These are phyloP conservation scores for mouse (Mus musculus) DNA, from an alignment of 2,113 vertebrate genomes.

Conservation along the genomic window GRCm39 chr9:46556501-46557000, in stretches of 20 bases:
- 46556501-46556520: not conserved
- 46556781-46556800: not conserved
- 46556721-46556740: not conserved
- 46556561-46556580: not conserved
- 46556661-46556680: constrained; percentile 38
- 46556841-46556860: constrained; percentile 21
- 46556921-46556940: constrained; percentile 83
- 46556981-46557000: constrained; percentile 77
- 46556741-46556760: constrained; percentile 33
- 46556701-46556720: not conserved
- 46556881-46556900: constrained; percentile 61
- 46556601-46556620: constrained; percentile 11
- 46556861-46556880: constrained; percentile 49
- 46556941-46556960: constrained; percentile 79
- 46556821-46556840: constrained; percentile 43
- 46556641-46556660: constrained; percentile 42
- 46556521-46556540: constrained; percentile 25
- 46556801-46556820: constrained; percentile 50
- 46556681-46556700: not conserved
- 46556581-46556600: not conserved
- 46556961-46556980: constrained; percentile 77
- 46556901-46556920: constrained; percentile 67
- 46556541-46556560: not conserved
- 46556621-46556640: constrained; percentile 5
- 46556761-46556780: constrained; percentile 42